Conservation (phyloP, 2,113 vertebrate species). For the Fukomys damarensis region DNA sequence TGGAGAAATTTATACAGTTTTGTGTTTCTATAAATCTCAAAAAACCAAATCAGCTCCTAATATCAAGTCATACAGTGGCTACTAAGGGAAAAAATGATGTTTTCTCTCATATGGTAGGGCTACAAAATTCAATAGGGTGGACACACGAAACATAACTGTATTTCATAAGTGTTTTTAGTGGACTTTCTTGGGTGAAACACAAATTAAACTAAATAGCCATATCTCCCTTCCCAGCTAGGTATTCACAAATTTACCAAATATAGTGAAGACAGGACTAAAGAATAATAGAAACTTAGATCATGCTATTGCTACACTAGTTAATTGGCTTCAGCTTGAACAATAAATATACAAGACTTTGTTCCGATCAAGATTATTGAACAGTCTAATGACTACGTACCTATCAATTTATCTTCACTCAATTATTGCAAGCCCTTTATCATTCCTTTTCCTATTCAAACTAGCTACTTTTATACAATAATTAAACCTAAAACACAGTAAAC, state of each 20-base stretch:
- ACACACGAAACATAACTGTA: not conserved
- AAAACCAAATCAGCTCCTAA: not conserved
- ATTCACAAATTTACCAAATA: not conserved
- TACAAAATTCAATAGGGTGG: not conserved
- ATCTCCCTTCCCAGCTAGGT: not conserved
- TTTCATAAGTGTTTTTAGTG: not conserved
- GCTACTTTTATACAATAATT: not conserved
- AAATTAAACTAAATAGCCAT: not conserved
- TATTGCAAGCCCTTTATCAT: not conserved
- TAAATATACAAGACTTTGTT: not conserved
- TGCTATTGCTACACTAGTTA: not conserved
- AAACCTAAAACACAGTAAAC: not conserved
- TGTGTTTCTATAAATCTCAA: not conserved
- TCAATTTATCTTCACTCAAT: not conserved
- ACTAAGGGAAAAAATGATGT: not conserved
- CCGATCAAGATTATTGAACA: not conserved
- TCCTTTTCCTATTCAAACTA: not conserved
- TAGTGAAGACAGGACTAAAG: not conserved
- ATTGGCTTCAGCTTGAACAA: not conserved
- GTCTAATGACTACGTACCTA: not conserved
- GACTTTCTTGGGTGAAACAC: not conserved
- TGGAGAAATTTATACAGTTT: not conserved
- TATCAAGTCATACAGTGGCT: not conserved
- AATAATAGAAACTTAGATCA: not conserved
- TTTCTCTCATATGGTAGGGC: not conserved